A percentile compares a stretch with the other conserved stretches of the same genome.
Conservation (phyloP, 1,140 invertebrate genomes). For the Diprion similis region DNA sequence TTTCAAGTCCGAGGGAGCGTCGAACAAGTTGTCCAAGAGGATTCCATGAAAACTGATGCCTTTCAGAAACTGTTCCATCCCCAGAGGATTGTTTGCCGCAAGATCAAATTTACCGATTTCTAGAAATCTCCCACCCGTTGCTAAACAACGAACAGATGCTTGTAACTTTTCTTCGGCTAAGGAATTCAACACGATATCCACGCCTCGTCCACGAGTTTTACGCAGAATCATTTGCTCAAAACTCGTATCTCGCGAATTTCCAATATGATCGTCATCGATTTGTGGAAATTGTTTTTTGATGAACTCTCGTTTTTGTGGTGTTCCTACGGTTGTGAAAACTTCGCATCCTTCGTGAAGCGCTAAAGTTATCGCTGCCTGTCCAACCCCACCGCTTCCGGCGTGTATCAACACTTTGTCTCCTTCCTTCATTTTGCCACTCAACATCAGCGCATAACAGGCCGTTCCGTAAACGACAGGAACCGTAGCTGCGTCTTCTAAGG, state of each 20-base stretch:
- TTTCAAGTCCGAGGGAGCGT: constrained; percentile 32
- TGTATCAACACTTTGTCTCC: constrained; percentile 84
- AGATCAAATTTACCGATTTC: constrained; percentile 77
- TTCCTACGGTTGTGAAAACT: constrained; percentile 80
- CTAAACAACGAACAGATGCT: constrained; percentile 76
- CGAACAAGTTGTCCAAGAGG: constrained; percentile 79
- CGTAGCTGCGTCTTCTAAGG: constrained; percentile 80
- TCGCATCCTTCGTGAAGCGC: constrained; percentile 74
- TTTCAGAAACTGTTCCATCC: constrained; percentile 76
- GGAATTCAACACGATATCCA: constrained; percentile 74
- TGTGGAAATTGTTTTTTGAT: constrained; percentile 76
- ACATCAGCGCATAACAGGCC: constrained; percentile 78
- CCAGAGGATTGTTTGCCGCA: constrained; percentile 65
- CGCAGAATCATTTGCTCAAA: constrained; percentile 68
- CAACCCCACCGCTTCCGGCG: constrained; percentile 89
- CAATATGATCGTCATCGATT: constrained; percentile 66
- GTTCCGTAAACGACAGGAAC: constrained; percentile 85
- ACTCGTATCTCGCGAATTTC: constrained; percentile 68
- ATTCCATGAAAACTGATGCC: constrained; percentile 90
- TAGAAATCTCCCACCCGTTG: constrained; percentile 67
- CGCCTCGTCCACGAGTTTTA: constrained; percentile 68
- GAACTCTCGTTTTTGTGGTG: constrained; percentile 77
- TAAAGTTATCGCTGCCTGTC: constrained; percentile 83
- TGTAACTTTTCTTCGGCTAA: constrained; percentile 72
- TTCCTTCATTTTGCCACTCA: constrained; percentile 67